A percentile compares a stretch with the other conserved stretches of the same genome.
Evolutionary conservation across 1,140 invertebrate species (phyloP).

Genomic region (Zaprionus ornatus): DNA sequence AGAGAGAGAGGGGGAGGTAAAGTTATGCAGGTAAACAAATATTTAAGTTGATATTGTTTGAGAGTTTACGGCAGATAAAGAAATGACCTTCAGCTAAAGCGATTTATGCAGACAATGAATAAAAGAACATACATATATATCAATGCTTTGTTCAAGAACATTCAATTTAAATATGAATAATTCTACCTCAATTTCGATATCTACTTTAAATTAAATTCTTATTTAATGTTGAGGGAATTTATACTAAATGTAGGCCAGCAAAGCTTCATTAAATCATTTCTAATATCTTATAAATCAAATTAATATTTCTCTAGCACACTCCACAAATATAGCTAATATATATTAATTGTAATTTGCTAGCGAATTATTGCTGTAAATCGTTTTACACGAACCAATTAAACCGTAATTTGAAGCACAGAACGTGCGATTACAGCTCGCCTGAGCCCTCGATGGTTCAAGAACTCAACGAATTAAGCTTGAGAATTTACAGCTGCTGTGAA

Average conservation of each 20-base stretch:
- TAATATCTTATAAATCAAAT: not conserved
- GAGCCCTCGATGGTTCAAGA: slow-evolving; percentile 11
- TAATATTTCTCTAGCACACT: not conserved
- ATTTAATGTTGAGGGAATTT: not conserved
- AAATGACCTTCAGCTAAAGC: not conserved
- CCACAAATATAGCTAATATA: not conserved
- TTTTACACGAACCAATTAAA: slow-evolving; percentile 30
- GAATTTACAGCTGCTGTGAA: slow-evolving; percentile 42
- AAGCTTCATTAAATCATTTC: not conserved
- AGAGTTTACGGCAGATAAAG: not conserved
- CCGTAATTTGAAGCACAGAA: slow-evolving; percentile 7
- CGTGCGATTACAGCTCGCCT: slow-evolving; percentile 18
- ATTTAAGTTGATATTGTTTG: not conserved
- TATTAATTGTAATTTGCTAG: slow-evolving; percentile 22
- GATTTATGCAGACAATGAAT: not conserved
- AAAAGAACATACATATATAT: not conserved
- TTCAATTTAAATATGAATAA: not conserved
- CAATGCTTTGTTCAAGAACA: not conserved
- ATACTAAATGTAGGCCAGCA: too few relatives aligned
- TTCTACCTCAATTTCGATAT: not conserved
- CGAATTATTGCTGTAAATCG: slow-evolving; percentile 29
- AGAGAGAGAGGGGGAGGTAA: not conserved
- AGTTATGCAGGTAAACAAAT: slow-evolving; percentile 18
- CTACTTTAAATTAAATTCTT: not conserved
- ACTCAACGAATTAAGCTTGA: slow-evolving; percentile 22